These are phyloP conservation scores for Seira musarum DNA, from an alignment of 2,888 invertebrate genomes.

Conservation along the genomic window DNA sequence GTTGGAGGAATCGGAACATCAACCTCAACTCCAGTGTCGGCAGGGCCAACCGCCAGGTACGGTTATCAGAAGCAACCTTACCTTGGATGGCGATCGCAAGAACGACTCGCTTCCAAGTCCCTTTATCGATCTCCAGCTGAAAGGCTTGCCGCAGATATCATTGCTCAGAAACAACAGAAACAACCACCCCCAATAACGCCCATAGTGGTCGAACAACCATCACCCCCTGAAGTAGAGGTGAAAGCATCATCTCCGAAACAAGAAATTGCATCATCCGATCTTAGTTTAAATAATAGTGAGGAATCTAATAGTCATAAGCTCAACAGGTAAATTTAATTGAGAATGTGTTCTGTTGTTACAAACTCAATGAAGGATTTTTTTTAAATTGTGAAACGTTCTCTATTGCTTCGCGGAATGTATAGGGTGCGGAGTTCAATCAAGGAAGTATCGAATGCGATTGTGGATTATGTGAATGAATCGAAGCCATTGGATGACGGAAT, in stretches of 20 bases:
- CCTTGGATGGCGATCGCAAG: constrained; percentile 90
- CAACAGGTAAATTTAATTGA: constrained; percentile 59
- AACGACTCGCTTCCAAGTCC: constrained; percentile 78
- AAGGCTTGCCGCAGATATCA: constrained; percentile 86
- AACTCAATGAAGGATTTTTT: neutral
- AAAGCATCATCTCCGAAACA: constrained; percentile 54
- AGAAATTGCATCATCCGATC: constrained; percentile 65
- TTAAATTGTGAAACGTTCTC: no score
- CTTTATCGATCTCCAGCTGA: constrained; percentile 70
- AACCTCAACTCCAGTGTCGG: constrained; percentile 66
- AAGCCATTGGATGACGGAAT: constrained; percentile 67
- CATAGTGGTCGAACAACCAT: neutral
- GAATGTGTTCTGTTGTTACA: neutral
- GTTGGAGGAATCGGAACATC: constrained; percentile 66
- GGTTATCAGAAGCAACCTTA: constrained; percentile 88
- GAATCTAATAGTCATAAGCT: constrained; percentile 68
- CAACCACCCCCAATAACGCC: constrained; percentile 40
- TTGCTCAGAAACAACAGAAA: constrained; percentile 73
- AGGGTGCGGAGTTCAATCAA: constrained; percentile 90
- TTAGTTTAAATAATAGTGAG: constrained; percentile 69
- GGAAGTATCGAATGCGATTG: constrained; percentile 93
- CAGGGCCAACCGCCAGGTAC: constrained; percentile 65
- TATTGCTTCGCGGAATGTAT: no score
- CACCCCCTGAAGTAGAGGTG: constrained; percentile 26
- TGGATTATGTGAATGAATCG: constrained; percentile 83